Evolutionary conservation across 2,888 invertebrate genomes (phyloP).

Genomic region (Dicyrtomina minuta): DNA sequence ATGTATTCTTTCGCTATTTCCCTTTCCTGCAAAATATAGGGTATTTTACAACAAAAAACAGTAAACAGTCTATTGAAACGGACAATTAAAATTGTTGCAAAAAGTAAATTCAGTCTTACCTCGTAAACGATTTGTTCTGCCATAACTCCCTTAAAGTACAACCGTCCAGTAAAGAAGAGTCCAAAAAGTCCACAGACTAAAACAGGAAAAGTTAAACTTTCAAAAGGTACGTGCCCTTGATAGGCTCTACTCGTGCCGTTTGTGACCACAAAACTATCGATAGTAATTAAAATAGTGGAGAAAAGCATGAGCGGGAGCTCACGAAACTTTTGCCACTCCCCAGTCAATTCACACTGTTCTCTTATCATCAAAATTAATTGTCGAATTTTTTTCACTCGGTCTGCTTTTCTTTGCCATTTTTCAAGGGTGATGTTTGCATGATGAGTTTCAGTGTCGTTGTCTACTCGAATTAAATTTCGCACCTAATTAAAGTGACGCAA

Average conservation of each 20-base stretch:
- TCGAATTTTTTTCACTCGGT: not conserved
- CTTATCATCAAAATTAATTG: not conserved
- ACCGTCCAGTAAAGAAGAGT: not conserved
- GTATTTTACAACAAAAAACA: too few species aligned
- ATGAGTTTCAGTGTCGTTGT: too few species aligned
- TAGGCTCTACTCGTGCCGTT: too few species aligned
- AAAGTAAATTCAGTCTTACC: not conserved
- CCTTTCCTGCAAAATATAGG: not conserved
- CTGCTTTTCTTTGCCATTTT: not conserved
- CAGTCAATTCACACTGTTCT: not conserved
- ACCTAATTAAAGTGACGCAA: too few species aligned
- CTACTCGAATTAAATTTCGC: not conserved
- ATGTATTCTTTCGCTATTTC: not conserved
- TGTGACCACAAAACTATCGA: not conserved
- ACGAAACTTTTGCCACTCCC: conserved; percentile 5
- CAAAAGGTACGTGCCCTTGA: not conserved
- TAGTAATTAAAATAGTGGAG: not conserved
- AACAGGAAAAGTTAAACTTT: not conserved
- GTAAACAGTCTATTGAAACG: too few species aligned
- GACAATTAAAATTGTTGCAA: too few species aligned
- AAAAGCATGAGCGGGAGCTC: not conserved
- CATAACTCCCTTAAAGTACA: not conserved
- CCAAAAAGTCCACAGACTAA: not conserved
- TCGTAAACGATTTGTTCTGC: not conserved
- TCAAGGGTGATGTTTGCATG: too few species aligned